A percentile compares a stretch with the other conserved stretches of the same genome.
Conservation (phyloP, 1,140 invertebrate species). For the Lepidurus arcticus region DNA sequence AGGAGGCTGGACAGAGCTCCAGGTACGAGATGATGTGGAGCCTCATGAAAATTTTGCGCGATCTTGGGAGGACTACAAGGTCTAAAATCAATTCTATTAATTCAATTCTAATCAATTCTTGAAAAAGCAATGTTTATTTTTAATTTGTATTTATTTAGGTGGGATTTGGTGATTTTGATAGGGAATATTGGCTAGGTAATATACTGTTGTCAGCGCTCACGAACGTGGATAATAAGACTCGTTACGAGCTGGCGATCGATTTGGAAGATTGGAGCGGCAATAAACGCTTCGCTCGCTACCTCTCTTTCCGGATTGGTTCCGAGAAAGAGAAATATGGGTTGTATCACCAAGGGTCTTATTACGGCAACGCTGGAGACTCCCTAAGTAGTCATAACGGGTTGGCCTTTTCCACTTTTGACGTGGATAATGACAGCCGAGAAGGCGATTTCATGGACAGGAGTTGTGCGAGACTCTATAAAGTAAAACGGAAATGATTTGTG, state of each 20-base stretch:
- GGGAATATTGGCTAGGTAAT: conserved; percentile 42
- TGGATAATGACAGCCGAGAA: conserved; percentile 45
- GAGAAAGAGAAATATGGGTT: conserved; percentile 39
- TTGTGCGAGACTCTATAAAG: conserved; percentile 40
- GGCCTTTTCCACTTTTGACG: conserved; percentile 48
- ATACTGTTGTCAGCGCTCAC: conserved; percentile 44
- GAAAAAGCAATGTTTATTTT: not conserved
- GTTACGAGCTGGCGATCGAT: conserved; percentile 46
- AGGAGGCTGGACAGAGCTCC: conserved; percentile 44
- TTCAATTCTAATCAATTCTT: too few relatives aligned
- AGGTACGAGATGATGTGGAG: conserved; percentile 40
- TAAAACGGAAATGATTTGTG: conserved; percentile 17
- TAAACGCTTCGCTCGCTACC: conserved; percentile 41
- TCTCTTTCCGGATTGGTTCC: conserved; percentile 38
- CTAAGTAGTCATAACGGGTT: conserved; percentile 45
- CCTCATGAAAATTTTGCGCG: conserved; percentile 41
- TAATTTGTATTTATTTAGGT: not conserved
- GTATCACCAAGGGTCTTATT: conserved; percentile 40
- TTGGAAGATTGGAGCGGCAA: conserved; percentile 48
- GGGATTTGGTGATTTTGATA: conserved; percentile 41
- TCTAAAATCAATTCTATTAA: conserved; percentile 22
- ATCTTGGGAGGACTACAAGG: conserved; percentile 41
- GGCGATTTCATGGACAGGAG: conserved; percentile 39
- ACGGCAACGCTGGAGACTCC: conserved; percentile 43
- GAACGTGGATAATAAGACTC: conserved; percentile 43